A percentile compares a stretch with the other conserved stretches of the same genome.
phyloP scores from a whole-genome alignment of 2,113 vertebrate species.

The Grammomys dolichurus region DNA sequence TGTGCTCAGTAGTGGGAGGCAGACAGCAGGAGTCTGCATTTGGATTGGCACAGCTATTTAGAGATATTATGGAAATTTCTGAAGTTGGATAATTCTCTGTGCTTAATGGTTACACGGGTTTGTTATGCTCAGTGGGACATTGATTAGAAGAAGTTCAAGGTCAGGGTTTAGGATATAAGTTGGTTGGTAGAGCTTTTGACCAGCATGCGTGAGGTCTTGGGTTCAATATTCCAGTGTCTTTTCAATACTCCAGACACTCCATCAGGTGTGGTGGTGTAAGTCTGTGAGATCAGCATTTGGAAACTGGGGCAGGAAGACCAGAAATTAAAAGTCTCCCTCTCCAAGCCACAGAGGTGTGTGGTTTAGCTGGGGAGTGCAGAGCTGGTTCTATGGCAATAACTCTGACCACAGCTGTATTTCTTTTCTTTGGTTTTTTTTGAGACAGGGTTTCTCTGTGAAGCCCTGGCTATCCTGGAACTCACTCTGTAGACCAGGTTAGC shows the following conservation, averaged over 20 bases:
- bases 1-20: background rate
- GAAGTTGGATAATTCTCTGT: background rate
- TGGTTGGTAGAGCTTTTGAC: background rate
- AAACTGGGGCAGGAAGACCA: background rate
- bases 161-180: background rate
- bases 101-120: background rate
- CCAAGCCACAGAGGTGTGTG: background rate
- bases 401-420: background rate
- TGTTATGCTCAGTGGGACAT: no score
- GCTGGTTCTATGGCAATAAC: background rate
- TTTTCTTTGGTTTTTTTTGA: no score
- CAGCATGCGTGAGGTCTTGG: background rate
- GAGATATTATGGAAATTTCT: background rate
- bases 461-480: no score
- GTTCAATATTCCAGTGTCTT: background rate
- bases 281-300: background rate
- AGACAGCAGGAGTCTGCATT: background rate
- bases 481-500: no score
- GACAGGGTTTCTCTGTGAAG: no score
- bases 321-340: background rate
- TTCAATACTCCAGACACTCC: background rate
- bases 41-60: constrained; percentile 19
- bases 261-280: background rate
- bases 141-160: background rate
- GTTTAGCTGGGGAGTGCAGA: background rate